phyloP scores from a whole-genome alignment of 1,140 invertebrate species.

The Drosophila nikananu region DNA sequence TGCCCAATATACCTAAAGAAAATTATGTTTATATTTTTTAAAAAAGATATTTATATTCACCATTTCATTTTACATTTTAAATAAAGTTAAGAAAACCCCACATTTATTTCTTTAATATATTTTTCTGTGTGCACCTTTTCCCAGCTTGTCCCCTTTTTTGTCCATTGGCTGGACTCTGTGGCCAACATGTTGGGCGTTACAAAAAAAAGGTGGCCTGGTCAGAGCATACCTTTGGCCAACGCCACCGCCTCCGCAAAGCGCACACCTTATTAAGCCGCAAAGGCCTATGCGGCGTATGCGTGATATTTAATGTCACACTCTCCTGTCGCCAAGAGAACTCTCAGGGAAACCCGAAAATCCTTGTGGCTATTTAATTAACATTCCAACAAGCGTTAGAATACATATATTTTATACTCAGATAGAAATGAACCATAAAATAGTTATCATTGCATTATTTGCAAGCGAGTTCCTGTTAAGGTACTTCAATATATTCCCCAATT shows the following conservation, averaged over 20 bases:
- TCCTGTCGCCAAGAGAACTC: background rate
- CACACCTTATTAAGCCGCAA: slow-evolving; percentile 54
- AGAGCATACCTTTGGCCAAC: slow-evolving; percentile 36
- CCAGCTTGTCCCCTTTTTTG: background rate
- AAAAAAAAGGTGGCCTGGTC: slow-evolving; percentile 50
- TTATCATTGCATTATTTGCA: no score
- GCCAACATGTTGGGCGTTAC: slow-evolving; percentile 55
- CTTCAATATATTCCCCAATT: background rate
- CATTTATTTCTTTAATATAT: background rate
- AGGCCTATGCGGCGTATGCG: slow-evolving; percentile 52
- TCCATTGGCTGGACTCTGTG: slow-evolving; percentile 16
- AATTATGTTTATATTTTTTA: background rate
- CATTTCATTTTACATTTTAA: background rate
- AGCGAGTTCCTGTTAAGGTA: no score
- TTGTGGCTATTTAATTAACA: background rate
- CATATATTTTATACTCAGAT: background rate
- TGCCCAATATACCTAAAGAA: no score
- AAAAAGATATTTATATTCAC: background rate
- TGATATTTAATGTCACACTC: slow-evolving; percentile 47
- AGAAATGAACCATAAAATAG: no score
- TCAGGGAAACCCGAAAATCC: background rate
- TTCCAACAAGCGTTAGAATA: background rate
- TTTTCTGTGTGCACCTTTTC: background rate
- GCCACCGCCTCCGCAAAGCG: slow-evolving; percentile 4
- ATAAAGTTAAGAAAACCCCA: no score